These are phyloP conservation scores for Melospiza melodia DNA, from an alignment of 2,113 vertebrate species.

Conservation along the genomic window DNA sequence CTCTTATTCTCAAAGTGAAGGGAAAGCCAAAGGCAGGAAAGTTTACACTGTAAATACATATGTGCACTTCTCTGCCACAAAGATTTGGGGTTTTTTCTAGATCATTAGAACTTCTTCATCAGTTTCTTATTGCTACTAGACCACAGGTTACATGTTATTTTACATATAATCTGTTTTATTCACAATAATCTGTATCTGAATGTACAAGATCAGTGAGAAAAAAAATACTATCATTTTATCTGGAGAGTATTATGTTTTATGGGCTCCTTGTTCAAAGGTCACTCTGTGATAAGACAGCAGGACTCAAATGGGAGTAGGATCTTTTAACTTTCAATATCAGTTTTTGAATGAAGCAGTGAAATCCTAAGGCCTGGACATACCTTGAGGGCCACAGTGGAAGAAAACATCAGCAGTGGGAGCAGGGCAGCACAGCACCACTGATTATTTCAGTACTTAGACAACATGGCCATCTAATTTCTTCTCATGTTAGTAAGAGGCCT, in stretches of 20 bases:
- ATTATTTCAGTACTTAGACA: neutral
- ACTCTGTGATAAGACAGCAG: neutral
- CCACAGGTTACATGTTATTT: neutral
- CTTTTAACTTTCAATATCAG: neutral
- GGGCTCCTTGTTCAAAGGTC: neutral
- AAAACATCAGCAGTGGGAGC: neutral
- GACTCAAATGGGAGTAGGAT: neutral
- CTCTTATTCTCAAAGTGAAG: neutral
- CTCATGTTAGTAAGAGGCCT: neutral
- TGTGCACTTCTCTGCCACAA: neutral
- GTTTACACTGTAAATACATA: neutral
- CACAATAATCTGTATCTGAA: neutral
- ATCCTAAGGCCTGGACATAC: neutral
- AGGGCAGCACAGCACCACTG: neutral
- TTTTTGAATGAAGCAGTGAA: neutral
- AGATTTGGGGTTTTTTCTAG: neutral
- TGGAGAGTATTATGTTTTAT: slow-evolving; percentile 50
- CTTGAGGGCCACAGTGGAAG: neutral
- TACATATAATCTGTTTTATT: neutral
- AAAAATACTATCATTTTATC: slow-evolving; percentile 67
- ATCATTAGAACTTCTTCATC: neutral
- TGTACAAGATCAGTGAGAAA: slow-evolving; percentile 22
- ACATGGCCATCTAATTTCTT: neutral
- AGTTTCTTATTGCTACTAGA: neutral
- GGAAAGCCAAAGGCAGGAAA: neutral